A percentile compares a stretch with the other conserved stretches of the same genome.
These are phyloP conservation scores for Hesperophylax magnus DNA, from an alignment of 1,140 invertebrate genomes.

Conservation along the genomic window DNA sequence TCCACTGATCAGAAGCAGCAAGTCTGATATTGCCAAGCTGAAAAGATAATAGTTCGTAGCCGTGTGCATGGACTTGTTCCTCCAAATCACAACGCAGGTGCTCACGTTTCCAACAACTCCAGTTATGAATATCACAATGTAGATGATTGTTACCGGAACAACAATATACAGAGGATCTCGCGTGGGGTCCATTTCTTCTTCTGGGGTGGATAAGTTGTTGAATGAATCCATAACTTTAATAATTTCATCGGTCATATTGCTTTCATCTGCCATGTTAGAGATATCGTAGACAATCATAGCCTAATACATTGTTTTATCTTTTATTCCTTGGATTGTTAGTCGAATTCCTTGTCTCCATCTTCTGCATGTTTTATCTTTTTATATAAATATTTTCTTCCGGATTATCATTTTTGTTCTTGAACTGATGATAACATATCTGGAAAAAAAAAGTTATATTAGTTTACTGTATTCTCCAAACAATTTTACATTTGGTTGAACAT, in stretches of 20 bases:
- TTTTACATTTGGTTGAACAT: too few relatives aligned
- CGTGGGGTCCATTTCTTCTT: conserved; percentile 64
- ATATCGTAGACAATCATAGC: too few relatives aligned
- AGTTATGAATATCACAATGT: conserved; percentile 86
- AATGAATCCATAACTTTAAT: not conserved
- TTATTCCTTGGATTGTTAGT: too few relatives aligned
- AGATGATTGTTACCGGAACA: conserved; percentile 85
- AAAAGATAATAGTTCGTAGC: conserved; percentile 96
- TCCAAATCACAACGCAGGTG: conserved; percentile 93
- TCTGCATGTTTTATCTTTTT: too few relatives aligned
- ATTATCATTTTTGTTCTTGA: too few relatives aligned
- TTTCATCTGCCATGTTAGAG: too few relatives aligned
- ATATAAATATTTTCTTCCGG: too few relatives aligned
- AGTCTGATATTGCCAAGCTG: conserved; percentile 92
- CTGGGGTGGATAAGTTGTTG: not conserved
- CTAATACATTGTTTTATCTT: too few relatives aligned
- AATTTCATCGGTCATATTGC: not conserved
- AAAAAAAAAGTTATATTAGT: too few relatives aligned
- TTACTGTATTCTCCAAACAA: too few relatives aligned
- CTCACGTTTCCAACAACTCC: conserved; percentile 92
- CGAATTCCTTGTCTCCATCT: too few relatives aligned
- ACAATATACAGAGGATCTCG: conserved; percentile 81
- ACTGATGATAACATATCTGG: too few relatives aligned
- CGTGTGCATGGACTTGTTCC: conserved; percentile 94
- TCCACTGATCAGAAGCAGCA: conserved; percentile 86